These are phyloP conservation scores for Ooceraea biroi DNA, from an alignment of 1,140 invertebrate species.

Conservation along the genomic window DNA sequence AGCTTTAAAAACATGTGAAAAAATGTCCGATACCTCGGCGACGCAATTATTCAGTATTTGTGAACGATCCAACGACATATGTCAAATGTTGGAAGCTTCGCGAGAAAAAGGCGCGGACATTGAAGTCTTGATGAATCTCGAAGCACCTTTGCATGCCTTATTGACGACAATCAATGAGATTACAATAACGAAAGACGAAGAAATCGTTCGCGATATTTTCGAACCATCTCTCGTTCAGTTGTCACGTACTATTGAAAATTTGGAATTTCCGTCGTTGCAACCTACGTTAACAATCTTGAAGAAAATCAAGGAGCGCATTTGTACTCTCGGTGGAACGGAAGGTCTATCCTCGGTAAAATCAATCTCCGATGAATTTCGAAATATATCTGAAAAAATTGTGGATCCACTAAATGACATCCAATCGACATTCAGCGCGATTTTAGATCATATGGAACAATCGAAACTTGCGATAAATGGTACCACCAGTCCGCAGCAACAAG, in stretches of 20 bases:
- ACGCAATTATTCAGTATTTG: constrained; percentile 50
- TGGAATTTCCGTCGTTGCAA: constrained; percentile 36
- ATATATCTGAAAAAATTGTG: constrained; percentile 77
- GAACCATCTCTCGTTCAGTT: constrained; percentile 49
- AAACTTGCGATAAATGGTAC: constrained; percentile 37
- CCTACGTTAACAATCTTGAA: constrained; percentile 12
- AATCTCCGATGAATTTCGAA: constrained; percentile 57
- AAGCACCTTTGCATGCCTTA: constrained; percentile 49
- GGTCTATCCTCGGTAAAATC: constrained; percentile 15
- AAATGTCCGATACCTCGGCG: constrained; percentile 27
- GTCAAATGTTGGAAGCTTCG: constrained; percentile 14
- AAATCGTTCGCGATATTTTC: constrained; percentile 48
- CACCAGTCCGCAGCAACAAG: not conserved
- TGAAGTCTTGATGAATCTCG: constrained; percentile 50
- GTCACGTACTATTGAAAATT: not conserved
- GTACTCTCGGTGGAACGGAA: not conserved
- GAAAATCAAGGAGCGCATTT: constrained; percentile 36
- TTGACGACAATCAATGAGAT: constrained; percentile 36
- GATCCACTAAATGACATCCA: constrained; percentile 82
- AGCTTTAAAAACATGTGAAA: constrained; percentile 41
- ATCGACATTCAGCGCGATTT: constrained; percentile 74
- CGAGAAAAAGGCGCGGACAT: constrained; percentile 13
- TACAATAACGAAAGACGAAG: constrained; percentile 3
- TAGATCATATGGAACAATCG: constrained; percentile 75
- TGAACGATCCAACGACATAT: constrained; percentile 54